Evolutionary conservation across 2,797 vertebrate species (phyloP), one percentile per base, ranked within the genome.

Genomic region (Chelmon rostratus): DNA sequence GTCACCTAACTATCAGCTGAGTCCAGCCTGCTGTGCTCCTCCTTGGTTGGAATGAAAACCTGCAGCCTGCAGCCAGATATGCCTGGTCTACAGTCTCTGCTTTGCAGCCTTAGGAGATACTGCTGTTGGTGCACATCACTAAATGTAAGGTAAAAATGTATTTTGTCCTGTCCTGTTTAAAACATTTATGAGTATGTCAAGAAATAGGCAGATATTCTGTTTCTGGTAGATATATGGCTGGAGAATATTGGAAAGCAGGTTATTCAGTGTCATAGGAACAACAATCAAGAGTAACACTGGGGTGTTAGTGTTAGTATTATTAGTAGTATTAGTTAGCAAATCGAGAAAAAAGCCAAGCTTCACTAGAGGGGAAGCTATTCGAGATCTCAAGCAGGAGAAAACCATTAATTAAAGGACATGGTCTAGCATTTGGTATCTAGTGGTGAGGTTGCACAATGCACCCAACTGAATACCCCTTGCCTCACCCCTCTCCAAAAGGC

Each of bases 201-300:
- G 5, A 49, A 31, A 57, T 25, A 38, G 33, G 44, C 18, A 31
- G 12, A 28, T 50, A 38, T 31, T 57, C 4, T 49, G 35, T 50
- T 52, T 68, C 46, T 57, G 21, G 5, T 47, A 3, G 31, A 47
- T 21, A 8, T 9, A 16, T 52, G 15, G 25, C 58, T 42, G 5
- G 5, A 40, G 35, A 42, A 49, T 23, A 38, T 58, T 50, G 59
- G 5, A 68, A 62, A 54, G 46, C 35, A 59, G 73, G 28, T 53
- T 44, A 46, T 44, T 37, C 15, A 7, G 19, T 18, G n/a, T 50
- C 11, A 21, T 5, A 3, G 15, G 40, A 73, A 46, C 13, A 68
- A 50, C 5, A 42, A 4, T 49, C 1, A 1, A 59, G 19, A 56
- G 35, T 11, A 11, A 49, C 31, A 38, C 8, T 9, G 7, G 12